Evolutionary conservation across 2,113 vertebrate species (phyloP).

Genomic region (Mesembrinibis cayennensis): DNA sequence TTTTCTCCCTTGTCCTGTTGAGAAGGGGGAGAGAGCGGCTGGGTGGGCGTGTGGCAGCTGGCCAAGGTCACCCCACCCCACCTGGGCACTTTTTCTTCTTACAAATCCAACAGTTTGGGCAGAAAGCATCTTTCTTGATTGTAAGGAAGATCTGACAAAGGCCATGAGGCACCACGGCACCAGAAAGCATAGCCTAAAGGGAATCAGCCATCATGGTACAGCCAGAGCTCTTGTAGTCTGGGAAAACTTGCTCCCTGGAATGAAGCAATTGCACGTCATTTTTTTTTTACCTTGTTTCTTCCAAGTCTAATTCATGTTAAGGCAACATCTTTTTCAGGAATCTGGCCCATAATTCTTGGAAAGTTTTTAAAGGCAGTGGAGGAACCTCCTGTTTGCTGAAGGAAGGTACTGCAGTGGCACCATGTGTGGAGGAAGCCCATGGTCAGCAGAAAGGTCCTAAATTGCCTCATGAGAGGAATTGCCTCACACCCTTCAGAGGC

Average conservation of each 20-base stretch:
- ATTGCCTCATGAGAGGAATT: neutral
- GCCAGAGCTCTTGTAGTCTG: neutral
- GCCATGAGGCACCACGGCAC: fast-evolving
- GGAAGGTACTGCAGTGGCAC: neutral
- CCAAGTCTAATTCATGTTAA: neutral
- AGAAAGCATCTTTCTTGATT: neutral
- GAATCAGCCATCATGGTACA: fast-evolving
- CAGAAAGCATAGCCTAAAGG: neutral
- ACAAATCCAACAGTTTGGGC: neutral
- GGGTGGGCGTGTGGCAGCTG: neutral
- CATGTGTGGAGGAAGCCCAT: neutral
- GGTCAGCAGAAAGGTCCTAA: neutral
- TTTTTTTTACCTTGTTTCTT: neutral
- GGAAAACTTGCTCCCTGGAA: neutral
- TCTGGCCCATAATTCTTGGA: neutral
- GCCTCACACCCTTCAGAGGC: neutral
- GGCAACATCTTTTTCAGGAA: neutral
- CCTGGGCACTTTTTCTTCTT: neutral
- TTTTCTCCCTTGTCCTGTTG: fast-evolving
- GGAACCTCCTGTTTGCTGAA: neutral
- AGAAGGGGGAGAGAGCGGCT: neutral
- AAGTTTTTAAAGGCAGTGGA: neutral
- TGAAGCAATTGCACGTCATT: neutral
- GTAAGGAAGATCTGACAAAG: neutral
- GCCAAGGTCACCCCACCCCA: neutral